Conservation (phyloP, 2,113 vertebrate genomes). For the Eulemur macaco region DNA sequence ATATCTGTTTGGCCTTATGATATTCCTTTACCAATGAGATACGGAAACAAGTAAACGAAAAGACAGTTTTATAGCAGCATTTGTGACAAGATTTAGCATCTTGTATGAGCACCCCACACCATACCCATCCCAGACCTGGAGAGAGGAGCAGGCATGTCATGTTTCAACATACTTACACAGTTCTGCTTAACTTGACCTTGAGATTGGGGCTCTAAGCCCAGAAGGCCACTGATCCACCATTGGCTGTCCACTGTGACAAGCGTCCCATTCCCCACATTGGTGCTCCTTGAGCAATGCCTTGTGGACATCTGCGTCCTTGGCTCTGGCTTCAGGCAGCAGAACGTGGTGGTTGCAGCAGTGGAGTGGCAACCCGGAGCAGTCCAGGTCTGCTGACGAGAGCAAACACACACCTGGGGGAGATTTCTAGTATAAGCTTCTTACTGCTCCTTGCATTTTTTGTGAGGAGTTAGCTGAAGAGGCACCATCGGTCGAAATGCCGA, state of each 20-base stretch:
- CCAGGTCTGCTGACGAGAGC: background rate
- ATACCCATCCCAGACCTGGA: background rate
- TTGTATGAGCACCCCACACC: background rate
- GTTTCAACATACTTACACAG: background rate
- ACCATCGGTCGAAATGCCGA: background rate
- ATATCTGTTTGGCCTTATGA: background rate
- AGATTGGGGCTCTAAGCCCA: background rate
- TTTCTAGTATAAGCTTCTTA: background rate
- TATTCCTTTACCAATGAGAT: background rate
- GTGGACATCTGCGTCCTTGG: background rate
- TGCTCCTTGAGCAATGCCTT: background rate
- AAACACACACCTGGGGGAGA: background rate
- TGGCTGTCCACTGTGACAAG: background rate
- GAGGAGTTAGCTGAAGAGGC: background rate
- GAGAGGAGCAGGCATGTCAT: background rate
- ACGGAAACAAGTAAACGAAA: background rate
- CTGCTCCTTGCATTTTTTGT: background rate
- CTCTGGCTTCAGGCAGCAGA: background rate
- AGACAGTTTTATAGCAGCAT: background rate
- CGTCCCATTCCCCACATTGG: background rate
- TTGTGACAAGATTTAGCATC: background rate
- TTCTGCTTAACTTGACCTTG: background rate
- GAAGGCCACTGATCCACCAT: background rate
- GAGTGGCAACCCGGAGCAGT: background rate
- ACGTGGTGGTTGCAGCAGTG: background rate